Percentiles rank a stretch among this genome's conserved stretches.
Evolutionary conservation across 1,140 invertebrate species (phyloP).

Genomic region (Habropoda laboriosa): DNA sequence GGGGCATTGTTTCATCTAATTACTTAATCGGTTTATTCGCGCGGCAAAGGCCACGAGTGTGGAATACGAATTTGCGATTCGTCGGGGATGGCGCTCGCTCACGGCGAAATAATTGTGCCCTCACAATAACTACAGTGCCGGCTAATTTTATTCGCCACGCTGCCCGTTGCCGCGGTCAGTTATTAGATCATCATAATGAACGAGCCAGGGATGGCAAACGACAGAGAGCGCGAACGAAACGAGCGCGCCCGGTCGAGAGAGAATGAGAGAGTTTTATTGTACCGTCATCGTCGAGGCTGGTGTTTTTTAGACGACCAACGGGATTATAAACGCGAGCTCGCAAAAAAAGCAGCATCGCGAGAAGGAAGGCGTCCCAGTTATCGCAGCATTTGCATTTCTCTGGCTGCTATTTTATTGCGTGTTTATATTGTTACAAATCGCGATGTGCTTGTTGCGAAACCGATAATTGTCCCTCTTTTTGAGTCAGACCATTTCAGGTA

Average conservation of each 20-base stretch:
- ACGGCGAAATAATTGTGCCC: slow-evolving; percentile 37
- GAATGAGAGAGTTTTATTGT: slow-evolving; percentile 10
- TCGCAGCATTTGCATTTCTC: too few species aligned
- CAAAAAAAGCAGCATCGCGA: not conserved
- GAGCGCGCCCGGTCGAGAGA: too few species aligned
- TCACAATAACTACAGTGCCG: slow-evolving; percentile 26
- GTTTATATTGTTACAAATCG: too few species aligned
- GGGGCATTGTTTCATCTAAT: slow-evolving; percentile 34
- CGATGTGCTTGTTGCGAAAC: too few species aligned
- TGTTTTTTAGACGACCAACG: slow-evolving; percentile 11
- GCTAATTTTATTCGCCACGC: slow-evolving; percentile 39
- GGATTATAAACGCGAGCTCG: not conserved
- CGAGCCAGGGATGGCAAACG: not conserved
- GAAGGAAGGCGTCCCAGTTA: too few species aligned
- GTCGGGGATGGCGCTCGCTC: not conserved
- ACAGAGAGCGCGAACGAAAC: not conserved
- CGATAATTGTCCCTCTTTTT: too few species aligned
- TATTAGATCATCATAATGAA: slow-evolving; percentile 41
- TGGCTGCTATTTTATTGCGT: too few species aligned
- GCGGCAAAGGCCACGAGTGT: not conserved
- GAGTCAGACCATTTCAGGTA: too few species aligned
- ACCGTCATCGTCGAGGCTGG: not conserved
- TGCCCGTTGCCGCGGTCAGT: slow-evolving; percentile 34
- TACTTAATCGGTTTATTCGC: slow-evolving; percentile 41
- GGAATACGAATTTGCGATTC: slow-evolving; percentile 29